Evolutionary conservation across 1,140 invertebrate species (phyloP).

Genomic region (Calosoma granatense): DNA sequence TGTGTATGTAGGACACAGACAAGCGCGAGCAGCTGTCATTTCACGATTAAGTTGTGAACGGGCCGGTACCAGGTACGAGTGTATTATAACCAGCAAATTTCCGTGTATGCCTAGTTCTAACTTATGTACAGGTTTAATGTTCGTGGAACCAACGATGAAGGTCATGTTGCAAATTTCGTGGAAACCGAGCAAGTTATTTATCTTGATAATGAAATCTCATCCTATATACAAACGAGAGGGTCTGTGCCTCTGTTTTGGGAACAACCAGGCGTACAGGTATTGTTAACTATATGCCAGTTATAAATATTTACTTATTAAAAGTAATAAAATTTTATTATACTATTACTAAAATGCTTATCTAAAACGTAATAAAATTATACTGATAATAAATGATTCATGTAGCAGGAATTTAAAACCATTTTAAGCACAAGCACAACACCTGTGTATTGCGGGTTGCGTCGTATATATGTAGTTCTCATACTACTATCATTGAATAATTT

Average conservation of each 20-base stretch:
- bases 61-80: conserved; percentile 75
- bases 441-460: too few relatives aligned
- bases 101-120: too few relatives aligned
- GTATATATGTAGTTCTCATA: too few relatives aligned
- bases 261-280: conserved; percentile 91
- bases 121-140: conserved; percentile 76
- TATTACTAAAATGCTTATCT: neutral
- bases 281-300: neutral
- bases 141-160: conserved; percentile 96
- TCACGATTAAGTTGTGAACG: conserved; percentile 94
- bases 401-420: too few relatives aligned
- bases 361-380: conserved; percentile 6
- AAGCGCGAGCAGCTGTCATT: conserved; percentile 87
- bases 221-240: conserved; percentile 82
- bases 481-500: too few relatives aligned
- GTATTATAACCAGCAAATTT: neutral
- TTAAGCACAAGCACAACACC: too few relatives aligned
- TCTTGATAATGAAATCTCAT: conserved; percentile 76
- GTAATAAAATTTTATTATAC: conserved; percentile 4
- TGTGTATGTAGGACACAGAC: conserved; percentile 86
- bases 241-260: conserved; percentile 99
- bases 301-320: conserved; percentile 8
- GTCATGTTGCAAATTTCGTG: conserved; percentile 98
- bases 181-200: conserved; percentile 97
- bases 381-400: too few relatives aligned